phyloP scores from a whole-genome alignment of 2,888 invertebrate genomes.

The Metopia argyrocephala region DNA sequence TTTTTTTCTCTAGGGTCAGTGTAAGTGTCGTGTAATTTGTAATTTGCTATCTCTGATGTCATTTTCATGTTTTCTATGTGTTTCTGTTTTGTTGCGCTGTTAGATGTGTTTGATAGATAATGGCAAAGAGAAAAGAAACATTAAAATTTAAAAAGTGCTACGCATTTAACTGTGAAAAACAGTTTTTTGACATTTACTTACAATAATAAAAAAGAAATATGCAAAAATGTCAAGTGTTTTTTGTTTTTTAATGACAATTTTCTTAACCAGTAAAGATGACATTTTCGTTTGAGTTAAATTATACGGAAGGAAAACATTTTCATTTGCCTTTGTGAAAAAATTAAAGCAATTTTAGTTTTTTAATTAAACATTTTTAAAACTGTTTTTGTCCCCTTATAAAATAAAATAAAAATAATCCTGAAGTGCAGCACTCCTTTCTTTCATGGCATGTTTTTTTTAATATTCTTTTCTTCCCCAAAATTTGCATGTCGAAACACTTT shows the following conservation, averaged over 20 bases:
- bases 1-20: neutral
- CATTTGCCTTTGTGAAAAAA: neutral
- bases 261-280: no score
- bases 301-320: neutral
- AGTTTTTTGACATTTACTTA: neutral
- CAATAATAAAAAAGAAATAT: neutral
- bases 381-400: neutral
- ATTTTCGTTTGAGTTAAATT: neutral
- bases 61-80: neutral
- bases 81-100: neutral
- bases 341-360: neutral
- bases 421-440: neutral
- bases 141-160: neutral
- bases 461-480: neutral
- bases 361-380: neutral
- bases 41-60: slow-evolving; percentile 13
- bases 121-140: neutral
- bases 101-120: neutral
- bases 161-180: neutral
- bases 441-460: neutral
- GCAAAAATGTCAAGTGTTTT: neutral
- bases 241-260: no score
- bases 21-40: neutral
- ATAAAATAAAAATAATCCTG: neutral
- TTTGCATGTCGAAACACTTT: neutral